Evolutionary conservation across 2,888 invertebrate species (phyloP), one percentile per base, ranked within the genome.

Genomic region (Agrotis segetum): DNA sequence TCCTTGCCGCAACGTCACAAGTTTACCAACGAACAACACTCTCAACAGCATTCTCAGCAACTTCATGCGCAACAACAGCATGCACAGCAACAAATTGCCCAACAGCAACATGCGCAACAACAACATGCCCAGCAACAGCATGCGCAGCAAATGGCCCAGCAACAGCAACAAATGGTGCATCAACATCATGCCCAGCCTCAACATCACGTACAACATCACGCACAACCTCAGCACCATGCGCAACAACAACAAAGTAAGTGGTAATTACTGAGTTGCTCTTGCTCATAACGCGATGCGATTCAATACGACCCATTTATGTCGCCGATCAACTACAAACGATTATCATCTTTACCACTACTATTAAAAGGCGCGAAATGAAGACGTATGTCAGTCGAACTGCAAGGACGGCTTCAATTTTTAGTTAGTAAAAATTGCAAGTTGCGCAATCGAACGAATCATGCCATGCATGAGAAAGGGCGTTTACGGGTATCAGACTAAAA

Each of bases 11-110:
- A 92, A 66, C 90, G 96, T 5, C 94, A 94, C 85, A 96, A 96
- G 90, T 94, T 94, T 85, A 96, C 95, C 74, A 96, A 96, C 83
- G 95, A 95, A 62, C 94, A 94, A 60, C 95, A 93, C 69, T 89
- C 91, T 69, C 93, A 92, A 56, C 92, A 92, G 66, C 88, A 89
- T 19, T 88, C 88, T 0, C 90, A 88, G 0, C 83, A 83, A 11
- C 81, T 74, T 6, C 84, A 73, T 17, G 63, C 21, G 9, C 79
- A 69, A 11, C 79, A 67, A 1, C 78, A 82, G 4, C 79, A 79
- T 46, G 46, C 40, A 1, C 77, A 81, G 0, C 81, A 81, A 9
- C 78, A 81, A 0, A 77, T 63, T 4, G 55, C 24, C 0, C 77
- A 77, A 1, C 77, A 67, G 13, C 79, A 79, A 0, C 81, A 59